Base-by-base conservation (phyloP, 1,140 invertebrate genomes). In the Drosophila prosaltans region DNA sequence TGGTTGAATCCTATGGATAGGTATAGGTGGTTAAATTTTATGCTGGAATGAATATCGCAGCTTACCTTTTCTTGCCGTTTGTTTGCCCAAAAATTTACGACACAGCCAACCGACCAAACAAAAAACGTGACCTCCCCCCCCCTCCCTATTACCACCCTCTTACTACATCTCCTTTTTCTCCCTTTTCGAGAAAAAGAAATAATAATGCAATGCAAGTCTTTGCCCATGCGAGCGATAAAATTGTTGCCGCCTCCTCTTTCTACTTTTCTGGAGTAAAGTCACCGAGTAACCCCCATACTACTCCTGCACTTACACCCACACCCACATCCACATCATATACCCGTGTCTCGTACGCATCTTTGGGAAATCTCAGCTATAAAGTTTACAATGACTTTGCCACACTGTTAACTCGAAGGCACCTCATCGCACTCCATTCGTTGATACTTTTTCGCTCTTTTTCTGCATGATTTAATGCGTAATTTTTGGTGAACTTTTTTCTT, bases 401-500 rank as follows among this genome's bases (percentile, higher is more conserved):
- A 74, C 74, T 72, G 57, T 75, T 75, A 75, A 75, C 73, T 73
- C 73, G 72, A 72, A 54, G 63, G 40, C 55, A 43, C 28, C 40
- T 64, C 26, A 26, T 24, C 41, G 9, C 24, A 3, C 16, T 45
- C 24, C 45, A 39, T 48, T 28, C 39, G 41, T 16, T 36, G 40
- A 24, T 57, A 32, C 21, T 78, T 58, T 61, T 36, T 16, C 6
- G 60, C 65, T 55, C 62, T 71, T 71, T 83, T 83, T 72, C 83
- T 82, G 76, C 83, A 88, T 86, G 83, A 86, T 86, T 86, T 86
- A 86, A 86, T 86, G 83, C 84, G 76, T 86, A 88, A 86, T 86
- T 86, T 86, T 88, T 51, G 45, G 21, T 76, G 69, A 81, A 86
- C 57, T 88, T 86, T 86, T 83, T 75, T 77, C n/a, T 16, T 10